Evolutionary conservation across 2,797 vertebrate species (phyloP).

Genomic region (Poeciliopsis turneri): DNA sequence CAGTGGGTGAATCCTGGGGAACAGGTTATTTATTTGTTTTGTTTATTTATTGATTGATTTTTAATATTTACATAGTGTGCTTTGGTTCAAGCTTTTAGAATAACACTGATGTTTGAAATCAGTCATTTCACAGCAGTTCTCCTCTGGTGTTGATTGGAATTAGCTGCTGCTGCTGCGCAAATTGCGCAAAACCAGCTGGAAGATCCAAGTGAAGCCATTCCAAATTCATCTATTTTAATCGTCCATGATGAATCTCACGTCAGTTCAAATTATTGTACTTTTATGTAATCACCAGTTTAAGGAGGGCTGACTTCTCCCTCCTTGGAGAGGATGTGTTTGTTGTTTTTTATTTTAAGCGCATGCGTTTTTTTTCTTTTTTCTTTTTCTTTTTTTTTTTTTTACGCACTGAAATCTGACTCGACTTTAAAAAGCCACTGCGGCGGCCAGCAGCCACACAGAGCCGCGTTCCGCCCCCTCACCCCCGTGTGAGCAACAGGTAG

Average conservation of each 20-base stretch:
- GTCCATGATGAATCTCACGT: neutral
- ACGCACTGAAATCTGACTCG: constrained; percentile 61
- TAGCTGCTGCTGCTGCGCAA: neutral
- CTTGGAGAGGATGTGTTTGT: neutral
- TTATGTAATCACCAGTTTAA: neutral
- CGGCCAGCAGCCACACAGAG: constrained; percentile 39
- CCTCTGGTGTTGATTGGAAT: neutral
- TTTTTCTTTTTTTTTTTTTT: constrained; percentile 11
- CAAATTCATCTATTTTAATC: neutral
- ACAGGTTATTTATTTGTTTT: neutral
- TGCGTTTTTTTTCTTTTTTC: constrained; percentile 11
- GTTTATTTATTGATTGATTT: too few species aligned
- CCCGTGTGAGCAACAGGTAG: constrained; percentile 36
- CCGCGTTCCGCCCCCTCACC: neutral
- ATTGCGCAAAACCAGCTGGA: neutral
- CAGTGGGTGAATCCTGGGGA: neutral
- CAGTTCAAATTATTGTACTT: neutral
- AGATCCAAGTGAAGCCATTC: neutral
- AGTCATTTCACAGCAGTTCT: neutral
- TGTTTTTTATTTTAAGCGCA: neutral
- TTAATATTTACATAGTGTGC: neutral
- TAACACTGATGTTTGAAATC: neutral
- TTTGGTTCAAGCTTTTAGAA: neutral
- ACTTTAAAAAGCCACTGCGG: constrained; percentile 63
- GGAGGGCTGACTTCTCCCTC: too few species aligned